Evolutionary conservation across 2,113 vertebrate genomes (phyloP).

Genomic region (Corythornis madagascariensis): DNA sequence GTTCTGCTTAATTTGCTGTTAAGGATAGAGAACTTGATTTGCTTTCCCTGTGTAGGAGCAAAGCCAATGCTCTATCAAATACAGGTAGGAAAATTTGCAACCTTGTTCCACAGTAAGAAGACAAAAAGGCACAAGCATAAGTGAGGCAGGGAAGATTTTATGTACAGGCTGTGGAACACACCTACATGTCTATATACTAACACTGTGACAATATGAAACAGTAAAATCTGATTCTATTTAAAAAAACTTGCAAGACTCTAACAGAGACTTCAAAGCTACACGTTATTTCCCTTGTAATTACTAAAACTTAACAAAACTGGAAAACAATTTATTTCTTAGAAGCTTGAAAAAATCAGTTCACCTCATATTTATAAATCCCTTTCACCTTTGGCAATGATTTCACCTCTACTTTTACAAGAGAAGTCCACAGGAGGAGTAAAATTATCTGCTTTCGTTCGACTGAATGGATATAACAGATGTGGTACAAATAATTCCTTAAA

Average conservation of each 20-base stretch:
- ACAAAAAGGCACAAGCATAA: neutral
- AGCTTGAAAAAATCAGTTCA: neutral
- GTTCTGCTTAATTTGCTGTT: neutral
- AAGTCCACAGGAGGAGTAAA: neutral
- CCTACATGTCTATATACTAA: neutral
- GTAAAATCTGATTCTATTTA: neutral
- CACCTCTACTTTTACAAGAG: neutral
- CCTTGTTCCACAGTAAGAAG: neutral
- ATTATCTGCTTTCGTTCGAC: neutral
- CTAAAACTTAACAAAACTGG: neutral
- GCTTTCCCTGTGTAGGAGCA: neutral
- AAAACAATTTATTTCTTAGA: neutral
- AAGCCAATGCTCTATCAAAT: neutral
- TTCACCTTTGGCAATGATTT: neutral
- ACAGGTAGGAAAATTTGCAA: neutral
- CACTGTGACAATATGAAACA: neutral
- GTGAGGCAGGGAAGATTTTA: neutral
- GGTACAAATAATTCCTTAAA: neutral
- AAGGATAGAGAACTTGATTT: neutral
- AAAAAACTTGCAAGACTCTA: neutral
- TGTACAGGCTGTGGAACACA: neutral
- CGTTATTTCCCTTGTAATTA: neutral
- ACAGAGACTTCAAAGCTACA: neutral
- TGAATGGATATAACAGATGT: neutral
- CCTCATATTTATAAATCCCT: neutral